A percentile compares a stretch with the other conserved stretches of the same genome.
Conservation (phyloP, 2,797 vertebrate genomes). For the Peromyscus eremicus region DNA sequence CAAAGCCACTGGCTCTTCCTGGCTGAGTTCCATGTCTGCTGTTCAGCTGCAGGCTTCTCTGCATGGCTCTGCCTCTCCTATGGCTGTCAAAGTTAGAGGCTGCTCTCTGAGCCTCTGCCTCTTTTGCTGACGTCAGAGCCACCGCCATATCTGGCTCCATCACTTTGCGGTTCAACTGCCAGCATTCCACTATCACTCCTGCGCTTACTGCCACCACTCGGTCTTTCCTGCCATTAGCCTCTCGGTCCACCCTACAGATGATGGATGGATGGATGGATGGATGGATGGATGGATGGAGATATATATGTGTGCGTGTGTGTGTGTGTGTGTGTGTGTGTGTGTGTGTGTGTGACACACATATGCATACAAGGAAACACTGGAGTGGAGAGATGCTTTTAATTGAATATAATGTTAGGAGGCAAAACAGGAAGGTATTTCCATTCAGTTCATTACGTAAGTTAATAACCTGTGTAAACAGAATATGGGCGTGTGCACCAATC, state of each 20-base stretch:
- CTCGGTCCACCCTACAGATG: neutral
- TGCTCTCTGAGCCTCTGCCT: neutral
- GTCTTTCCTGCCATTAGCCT: too few relatives aligned
- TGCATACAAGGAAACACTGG: too few relatives aligned
- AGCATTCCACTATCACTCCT: neutral
- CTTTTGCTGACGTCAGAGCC: neutral
- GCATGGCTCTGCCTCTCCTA: neutral
- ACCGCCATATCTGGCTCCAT: neutral
- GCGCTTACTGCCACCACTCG: too few relatives aligned
- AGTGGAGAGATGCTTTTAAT: neutral
- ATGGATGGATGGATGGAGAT: too few relatives aligned
- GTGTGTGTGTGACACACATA: too few relatives aligned
- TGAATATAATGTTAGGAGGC: neutral
- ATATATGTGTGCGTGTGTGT: too few relatives aligned
- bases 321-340: too few relatives aligned
- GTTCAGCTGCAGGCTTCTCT: neutral
- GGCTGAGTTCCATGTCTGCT: neutral
- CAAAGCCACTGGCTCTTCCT: neutral
- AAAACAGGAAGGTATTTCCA: neutral
- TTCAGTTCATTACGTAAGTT: neutral
- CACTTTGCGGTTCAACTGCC: neutral
- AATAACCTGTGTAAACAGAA: neutral
- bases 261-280: neutral
- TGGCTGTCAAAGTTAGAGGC: neutral
- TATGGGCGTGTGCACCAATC: neutral